Percentiles rank a stretch among this genome's conserved stretches.
Evolutionary conservation across 1,140 invertebrate genomes (phyloP).

Genomic region (Apocrypta bakeri): DNA sequence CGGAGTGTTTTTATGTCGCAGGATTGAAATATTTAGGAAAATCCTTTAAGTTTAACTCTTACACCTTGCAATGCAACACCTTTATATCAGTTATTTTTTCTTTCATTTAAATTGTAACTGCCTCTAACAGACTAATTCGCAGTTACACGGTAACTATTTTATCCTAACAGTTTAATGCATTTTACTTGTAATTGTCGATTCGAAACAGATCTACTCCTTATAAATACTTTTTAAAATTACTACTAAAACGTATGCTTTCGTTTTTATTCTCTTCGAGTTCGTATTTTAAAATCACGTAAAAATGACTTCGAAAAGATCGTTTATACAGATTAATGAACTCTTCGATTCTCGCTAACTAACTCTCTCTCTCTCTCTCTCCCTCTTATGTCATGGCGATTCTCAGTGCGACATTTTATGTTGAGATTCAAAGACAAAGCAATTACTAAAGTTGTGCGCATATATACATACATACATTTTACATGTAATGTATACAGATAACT

Average conservation of each 20-base stretch:
- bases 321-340: constrained; percentile 39
- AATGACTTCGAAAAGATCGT: constrained; percentile 34
- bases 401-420: background rate
- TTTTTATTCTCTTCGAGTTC: constrained; percentile 13
- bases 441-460: background rate
- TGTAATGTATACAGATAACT: constrained; percentile 27
- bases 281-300: constrained; percentile 22
- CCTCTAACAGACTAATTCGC: constrained; percentile 60
- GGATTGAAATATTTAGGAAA: constrained; percentile 43
- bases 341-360: background rate
- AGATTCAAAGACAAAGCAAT: constrained; percentile 16
- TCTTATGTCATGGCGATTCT: background rate
- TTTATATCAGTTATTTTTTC: constrained; percentile 45
- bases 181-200: constrained; percentile 48
- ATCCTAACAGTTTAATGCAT: constrained; percentile 49
- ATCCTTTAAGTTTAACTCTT: constrained; percentile 28
- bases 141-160: constrained; percentile 61
- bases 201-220: constrained; percentile 47
- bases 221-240: constrained; percentile 49
- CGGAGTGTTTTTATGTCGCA: constrained; percentile 14
- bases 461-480: constrained; percentile 12
- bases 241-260: constrained; percentile 17
- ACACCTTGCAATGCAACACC: constrained; percentile 29
- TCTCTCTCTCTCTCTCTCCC: constrained; percentile 6
- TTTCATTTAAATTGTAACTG: constrained; percentile 58